Conservation (phyloP, 2,797 vertebrate genomes). For the Tauraco hartlaubi region DNA sequence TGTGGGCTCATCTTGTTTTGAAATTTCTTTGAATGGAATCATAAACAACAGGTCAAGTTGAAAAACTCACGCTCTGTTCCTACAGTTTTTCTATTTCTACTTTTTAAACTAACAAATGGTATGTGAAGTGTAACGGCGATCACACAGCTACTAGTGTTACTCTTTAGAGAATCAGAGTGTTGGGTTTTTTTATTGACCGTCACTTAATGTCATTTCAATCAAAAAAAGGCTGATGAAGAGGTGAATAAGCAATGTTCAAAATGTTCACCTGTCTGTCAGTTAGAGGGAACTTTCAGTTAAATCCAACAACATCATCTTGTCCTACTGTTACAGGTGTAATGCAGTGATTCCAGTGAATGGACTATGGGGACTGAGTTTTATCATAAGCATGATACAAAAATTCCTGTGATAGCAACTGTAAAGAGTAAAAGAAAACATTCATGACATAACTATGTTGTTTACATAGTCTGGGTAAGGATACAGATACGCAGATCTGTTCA, state of each 20-base stretch:
- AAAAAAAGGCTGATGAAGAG: neutral
- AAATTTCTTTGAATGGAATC: neutral
- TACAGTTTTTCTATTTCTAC: neutral
- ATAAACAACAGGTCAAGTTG: neutral
- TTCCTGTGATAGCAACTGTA: neutral
- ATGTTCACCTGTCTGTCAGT: neutral
- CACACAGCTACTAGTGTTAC: neutral
- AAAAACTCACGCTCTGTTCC: neutral
- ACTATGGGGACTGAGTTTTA: neutral
- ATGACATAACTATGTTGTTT: neutral
- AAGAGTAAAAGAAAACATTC: neutral
- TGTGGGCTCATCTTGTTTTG: neutral
- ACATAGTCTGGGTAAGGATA: neutral
- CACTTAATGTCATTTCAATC: neutral
- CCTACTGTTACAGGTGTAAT: neutral
- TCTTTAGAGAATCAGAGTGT: neutral
- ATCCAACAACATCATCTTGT: neutral
- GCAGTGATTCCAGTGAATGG: neutral
- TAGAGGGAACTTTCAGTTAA: neutral
- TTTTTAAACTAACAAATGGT: neutral
- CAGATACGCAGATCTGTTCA: neutral
- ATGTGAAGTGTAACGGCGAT: neutral
- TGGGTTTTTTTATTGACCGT: neutral
- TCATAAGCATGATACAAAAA: neutral
- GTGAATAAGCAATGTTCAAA: neutral